phyloP scores from a whole-genome alignment of 2,888 invertebrate genomes.

The Cryptus viduatorius region DNA sequence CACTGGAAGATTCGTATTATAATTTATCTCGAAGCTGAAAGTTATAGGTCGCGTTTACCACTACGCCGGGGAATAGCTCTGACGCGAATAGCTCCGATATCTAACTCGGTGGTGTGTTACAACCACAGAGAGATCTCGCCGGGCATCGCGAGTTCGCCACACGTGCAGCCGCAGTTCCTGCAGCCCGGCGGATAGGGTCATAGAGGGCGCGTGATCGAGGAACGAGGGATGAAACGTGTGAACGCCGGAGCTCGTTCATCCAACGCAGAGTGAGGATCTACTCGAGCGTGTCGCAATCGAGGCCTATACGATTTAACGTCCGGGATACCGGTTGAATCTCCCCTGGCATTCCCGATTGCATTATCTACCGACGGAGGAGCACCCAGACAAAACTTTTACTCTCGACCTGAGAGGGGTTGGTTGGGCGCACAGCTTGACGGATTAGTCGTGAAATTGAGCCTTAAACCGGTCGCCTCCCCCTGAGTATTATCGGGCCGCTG shows the following conservation, averaged over 20 bases:
- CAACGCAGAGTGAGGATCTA: slow-evolving; percentile 29
- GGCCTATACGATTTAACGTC: slow-evolving; percentile 46
- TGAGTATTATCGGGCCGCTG: slow-evolving; percentile 64
- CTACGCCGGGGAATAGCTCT: not conserved
- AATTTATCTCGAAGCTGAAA: not conserved
- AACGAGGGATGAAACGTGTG: slow-evolving; percentile 30
- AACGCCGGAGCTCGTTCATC: not conserved
- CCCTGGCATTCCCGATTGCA: not conserved
- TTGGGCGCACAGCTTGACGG: slow-evolving; percentile 26
- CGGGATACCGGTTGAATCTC: slow-evolving; percentile 1
- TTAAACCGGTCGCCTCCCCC: slow-evolving; percentile 42
- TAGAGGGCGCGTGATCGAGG: slow-evolving; percentile 36
- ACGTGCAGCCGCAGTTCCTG: slow-evolving; percentile 45
- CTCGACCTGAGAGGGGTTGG: slow-evolving; percentile 4
- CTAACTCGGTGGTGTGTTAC: not conserved
- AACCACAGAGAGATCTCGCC: slow-evolving; percentile 35
- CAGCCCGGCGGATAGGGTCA: not conserved
- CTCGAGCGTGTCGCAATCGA: slow-evolving; percentile 37
- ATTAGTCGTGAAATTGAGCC: slow-evolving; percentile 67
- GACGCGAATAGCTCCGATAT: slow-evolving; percentile 14
- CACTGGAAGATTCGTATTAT: slow-evolving; percentile 6
- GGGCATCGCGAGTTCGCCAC: slow-evolving; percentile 40
- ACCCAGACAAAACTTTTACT: slow-evolving; percentile 52
- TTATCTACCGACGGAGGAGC: not conserved
- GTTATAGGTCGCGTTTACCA: not conserved